Conservation (phyloP, 2,113 vertebrate species). For the Scophthalmus maximus region DNA sequence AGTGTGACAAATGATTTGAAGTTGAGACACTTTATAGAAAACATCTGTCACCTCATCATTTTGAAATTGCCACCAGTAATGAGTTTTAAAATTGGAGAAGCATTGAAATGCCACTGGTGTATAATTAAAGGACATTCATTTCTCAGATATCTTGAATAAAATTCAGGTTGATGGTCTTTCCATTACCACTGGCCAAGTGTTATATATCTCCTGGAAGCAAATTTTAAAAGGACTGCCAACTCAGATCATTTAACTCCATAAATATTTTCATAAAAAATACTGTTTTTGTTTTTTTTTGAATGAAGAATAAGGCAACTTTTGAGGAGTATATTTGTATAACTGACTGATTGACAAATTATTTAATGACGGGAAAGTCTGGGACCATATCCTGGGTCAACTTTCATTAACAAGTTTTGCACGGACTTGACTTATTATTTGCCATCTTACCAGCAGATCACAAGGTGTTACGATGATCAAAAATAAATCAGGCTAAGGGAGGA, state of each 20-base stretch:
- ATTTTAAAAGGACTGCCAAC: constrained; percentile 31
- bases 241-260: constrained; percentile 35
- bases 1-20: background rate
- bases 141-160: constrained; percentile 26
- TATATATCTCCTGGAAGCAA: constrained; percentile 16
- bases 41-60: background rate
- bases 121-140: constrained; percentile 24
- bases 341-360: background rate
- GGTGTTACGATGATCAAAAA: constrained; percentile 51
- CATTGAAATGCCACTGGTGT: constrained; percentile 25
- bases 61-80: background rate
- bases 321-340: background rate
- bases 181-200: constrained; percentile 22
- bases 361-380: background rate
- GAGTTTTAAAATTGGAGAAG: constrained; percentile 24
- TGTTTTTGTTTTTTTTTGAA: background rate
- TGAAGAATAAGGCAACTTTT: background rate
- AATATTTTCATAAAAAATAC: constrained; percentile 4
- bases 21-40: constrained; percentile 10
- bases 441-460: constrained; percentile 26
- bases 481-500: constrained; percentile 47
- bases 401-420: constrained; percentile 30
- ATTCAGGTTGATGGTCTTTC: constrained; percentile 22
- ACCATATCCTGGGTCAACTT: constrained; percentile 17
- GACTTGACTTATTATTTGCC: constrained; percentile 34